Evolutionary conservation across 2,797 vertebrate species (phyloP).

Genomic region (Cynodonichthys magdalenae): DNA sequence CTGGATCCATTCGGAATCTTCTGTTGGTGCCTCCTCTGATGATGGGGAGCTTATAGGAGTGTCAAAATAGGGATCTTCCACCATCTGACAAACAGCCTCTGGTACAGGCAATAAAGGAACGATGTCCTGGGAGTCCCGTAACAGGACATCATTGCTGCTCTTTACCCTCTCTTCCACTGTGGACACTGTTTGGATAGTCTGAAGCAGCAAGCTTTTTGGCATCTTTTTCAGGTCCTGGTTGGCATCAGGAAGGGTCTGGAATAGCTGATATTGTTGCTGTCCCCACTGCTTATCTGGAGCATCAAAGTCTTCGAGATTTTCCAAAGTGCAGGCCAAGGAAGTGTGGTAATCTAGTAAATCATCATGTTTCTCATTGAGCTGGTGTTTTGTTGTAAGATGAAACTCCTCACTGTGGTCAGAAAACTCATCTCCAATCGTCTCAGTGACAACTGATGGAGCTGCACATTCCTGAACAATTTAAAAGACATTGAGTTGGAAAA

Average conservation of each 20-base stretch:
- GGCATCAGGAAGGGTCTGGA: background rate
- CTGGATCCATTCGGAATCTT: slow-evolving; percentile 20
- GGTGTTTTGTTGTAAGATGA: slow-evolving; percentile 19
- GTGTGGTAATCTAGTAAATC: background rate
- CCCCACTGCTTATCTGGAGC: slow-evolving; percentile 6
- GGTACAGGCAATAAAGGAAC: slow-evolving; percentile 6
- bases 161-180: slow-evolving; percentile 1
- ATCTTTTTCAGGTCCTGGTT: slow-evolving; percentile 6
- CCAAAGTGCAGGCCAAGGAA: slow-evolving; percentile 13
- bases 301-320: slow-evolving; percentile 13
- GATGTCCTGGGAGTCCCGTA: too few species aligned
- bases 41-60: slow-evolving; percentile 30
- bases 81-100: slow-evolving; percentile 61
- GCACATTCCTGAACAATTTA: slow-evolving; percentile 46
- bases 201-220: slow-evolving; percentile 8
- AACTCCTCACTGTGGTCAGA: slow-evolving; percentile 46
- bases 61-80: slow-evolving; percentile 85
- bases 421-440: slow-evolving; percentile 30
- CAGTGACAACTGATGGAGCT: slow-evolving; percentile 9
- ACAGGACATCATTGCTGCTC: background rate
- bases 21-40: slow-evolving; percentile 4
- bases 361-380: slow-evolving; percentile 25
- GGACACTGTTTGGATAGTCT: background rate
- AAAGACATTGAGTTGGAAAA: background rate
- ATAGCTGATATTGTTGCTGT: slow-evolving; percentile 16